These are phyloP conservation scores for Norana najaformis DNA, from an alignment of 2,888 invertebrate species.

Conservation along the genomic window DNA sequence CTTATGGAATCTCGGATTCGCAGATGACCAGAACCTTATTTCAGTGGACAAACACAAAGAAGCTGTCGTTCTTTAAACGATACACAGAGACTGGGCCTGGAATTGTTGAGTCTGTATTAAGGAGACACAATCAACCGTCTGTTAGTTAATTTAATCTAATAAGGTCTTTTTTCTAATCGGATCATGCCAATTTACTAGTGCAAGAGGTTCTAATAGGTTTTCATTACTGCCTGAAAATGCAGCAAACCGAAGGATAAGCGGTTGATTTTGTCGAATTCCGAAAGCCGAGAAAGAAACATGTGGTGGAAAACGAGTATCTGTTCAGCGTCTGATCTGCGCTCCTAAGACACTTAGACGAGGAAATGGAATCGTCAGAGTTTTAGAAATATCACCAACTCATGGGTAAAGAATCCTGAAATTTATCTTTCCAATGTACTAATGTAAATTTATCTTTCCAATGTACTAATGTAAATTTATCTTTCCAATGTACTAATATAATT, in stretches of 20 bases:
- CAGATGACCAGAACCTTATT: background rate
- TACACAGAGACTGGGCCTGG: background rate
- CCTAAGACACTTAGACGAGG: background rate
- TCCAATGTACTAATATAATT: too few species aligned
- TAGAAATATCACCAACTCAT: too few species aligned
- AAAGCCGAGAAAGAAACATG: background rate
- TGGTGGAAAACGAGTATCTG: background rate
- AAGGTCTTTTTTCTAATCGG: background rate
- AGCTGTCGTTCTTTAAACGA: background rate
- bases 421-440: too few species aligned
- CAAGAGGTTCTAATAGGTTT: background rate
- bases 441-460: too few species aligned
- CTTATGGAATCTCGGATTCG: background rate
- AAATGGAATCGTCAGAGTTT: background rate
- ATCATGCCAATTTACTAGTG: background rate
- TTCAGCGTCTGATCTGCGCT: background rate
- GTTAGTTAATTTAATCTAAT: background rate
- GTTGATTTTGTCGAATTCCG: background rate
- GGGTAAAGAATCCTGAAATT: too few species aligned
- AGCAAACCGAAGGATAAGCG: background rate
- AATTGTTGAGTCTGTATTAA: too few species aligned
- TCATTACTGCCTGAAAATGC: background rate
- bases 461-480: too few species aligned
- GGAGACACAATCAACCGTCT: too few species aligned
- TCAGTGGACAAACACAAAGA: background rate